These are phyloP conservation scores for Danio albolineatus DNA, from an alignment of 2,797 vertebrate genomes.

Conservation along the genomic window DNA sequence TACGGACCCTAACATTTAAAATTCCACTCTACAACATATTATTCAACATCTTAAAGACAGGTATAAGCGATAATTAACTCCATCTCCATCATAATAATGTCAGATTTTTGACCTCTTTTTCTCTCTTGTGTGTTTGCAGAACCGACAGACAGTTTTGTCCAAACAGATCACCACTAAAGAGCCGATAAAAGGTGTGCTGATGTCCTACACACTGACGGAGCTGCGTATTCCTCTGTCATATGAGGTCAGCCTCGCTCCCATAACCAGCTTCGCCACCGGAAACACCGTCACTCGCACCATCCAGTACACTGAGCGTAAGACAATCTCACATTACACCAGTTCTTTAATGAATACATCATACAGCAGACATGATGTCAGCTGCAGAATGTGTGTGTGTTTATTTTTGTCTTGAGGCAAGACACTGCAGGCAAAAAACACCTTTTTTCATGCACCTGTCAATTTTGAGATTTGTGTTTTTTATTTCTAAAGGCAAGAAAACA, in stretches of 20 bases:
- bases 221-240: conserved; percentile 91
- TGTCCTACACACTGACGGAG: conserved; percentile 85
- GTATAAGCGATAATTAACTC: not conserved
- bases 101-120: too few relatives aligned
- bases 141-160: conserved; percentile 72
- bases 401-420: too few relatives aligned
- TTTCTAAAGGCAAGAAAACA: too few relatives aligned
- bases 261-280: conserved; percentile 89
- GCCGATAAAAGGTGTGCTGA: conserved; percentile 87
- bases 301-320: conserved; percentile 95
- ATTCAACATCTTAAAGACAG: not conserved
- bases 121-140: conserved; percentile 61
- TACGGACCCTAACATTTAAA: not conserved
- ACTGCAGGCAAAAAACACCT: too few relatives aligned
- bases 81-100: too few relatives aligned
- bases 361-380: not conserved
- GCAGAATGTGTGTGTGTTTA: not conserved
- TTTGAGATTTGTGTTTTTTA: too few relatives aligned
- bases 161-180: conserved; percentile 86
- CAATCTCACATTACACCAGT: not conserved
- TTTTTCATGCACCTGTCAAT: too few relatives aligned
- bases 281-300: conserved; percentile 87
- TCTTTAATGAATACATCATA: not conserved
- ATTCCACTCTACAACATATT: not conserved
- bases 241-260: conserved; percentile 89